Percentiles rank a stretch among this genome's conserved stretches.
Conservation (phyloP, 2,797 vertebrate genomes). For the Girardinus metallicus region DNA sequence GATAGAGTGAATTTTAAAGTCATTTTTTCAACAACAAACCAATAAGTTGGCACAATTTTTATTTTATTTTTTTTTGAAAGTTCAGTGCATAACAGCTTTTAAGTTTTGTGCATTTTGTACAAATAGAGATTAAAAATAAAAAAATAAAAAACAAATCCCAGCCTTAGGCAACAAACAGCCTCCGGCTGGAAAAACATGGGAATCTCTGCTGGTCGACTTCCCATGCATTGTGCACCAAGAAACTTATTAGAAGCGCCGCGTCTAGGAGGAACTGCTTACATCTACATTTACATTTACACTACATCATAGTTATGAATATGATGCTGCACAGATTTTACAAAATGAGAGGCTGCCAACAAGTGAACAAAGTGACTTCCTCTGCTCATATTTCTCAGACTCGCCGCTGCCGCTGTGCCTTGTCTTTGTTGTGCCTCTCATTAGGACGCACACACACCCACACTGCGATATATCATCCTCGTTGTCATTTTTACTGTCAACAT, state of each 20-base stretch:
- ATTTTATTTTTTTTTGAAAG: neutral
- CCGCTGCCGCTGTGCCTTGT: neutral
- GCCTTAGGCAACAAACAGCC: constrained; percentile 65
- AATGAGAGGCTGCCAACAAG: constrained; percentile 42
- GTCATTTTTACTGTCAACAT: constrained; percentile 60
- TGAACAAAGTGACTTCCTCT: constrained; percentile 53
- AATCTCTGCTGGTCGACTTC: constrained; percentile 53
- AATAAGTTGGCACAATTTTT: neutral
- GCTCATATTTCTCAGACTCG: constrained; percentile 42
- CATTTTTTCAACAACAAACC: neutral
- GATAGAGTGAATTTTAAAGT: constrained; percentile 1
- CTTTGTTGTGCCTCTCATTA: constrained; percentile 32
- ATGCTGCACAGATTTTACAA: constrained; percentile 34
- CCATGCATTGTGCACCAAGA: constrained; percentile 37
- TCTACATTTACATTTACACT: constrained; percentile 8
- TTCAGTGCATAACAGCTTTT: neutral
- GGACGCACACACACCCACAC: constrained; percentile 5
- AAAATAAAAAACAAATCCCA: constrained; percentile 34
- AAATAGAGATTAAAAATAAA: neutral
- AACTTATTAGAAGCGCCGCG: neutral
- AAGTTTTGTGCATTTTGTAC: neutral
- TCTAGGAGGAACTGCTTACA: neutral
- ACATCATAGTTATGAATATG: constrained; percentile 45
- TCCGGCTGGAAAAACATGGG: constrained; percentile 48
- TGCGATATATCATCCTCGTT: constrained; percentile 1